phyloP scores from a whole-genome alignment of 2,888 invertebrate species.

The Drosophila mettleri region DNA sequence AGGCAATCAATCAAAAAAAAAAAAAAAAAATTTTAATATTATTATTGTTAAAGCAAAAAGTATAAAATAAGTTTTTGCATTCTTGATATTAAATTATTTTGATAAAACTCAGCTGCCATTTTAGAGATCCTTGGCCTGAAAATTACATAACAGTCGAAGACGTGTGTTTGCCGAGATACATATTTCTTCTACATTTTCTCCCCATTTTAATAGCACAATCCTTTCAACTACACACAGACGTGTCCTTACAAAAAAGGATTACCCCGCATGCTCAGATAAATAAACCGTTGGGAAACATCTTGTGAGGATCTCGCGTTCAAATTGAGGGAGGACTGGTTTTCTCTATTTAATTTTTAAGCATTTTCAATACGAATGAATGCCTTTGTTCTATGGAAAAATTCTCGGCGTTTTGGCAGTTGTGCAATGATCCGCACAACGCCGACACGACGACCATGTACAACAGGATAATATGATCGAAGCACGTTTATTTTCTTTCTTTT shows the following conservation, averaged over 20 bases:
- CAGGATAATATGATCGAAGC: slow-evolving; percentile 62
- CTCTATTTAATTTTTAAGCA: slow-evolving; percentile 41
- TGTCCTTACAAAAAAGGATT: slow-evolving; percentile 83
- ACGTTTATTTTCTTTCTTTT: slow-evolving; percentile 26
- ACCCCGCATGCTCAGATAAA: slow-evolving; percentile 75
- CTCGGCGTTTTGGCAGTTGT: slow-evolving; percentile 68
- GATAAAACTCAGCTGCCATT: slow-evolving; percentile 77
- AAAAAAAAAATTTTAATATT: slow-evolving; percentile 78
- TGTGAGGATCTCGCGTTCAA: slow-evolving; percentile 70
- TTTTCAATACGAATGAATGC: slow-evolving; percentile 64
- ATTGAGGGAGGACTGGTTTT: slow-evolving; percentile 77
- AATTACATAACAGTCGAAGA: slow-evolving; percentile 77
- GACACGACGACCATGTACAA: slow-evolving; percentile 57
- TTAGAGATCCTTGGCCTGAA: slow-evolving; percentile 40
- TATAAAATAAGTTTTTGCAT: slow-evolving; percentile 52
- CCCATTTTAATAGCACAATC: slow-evolving; percentile 57
- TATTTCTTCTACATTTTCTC: slow-evolving; percentile 74
- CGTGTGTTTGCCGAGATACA: slow-evolving; percentile 66
- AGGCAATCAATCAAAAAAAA: too few relatives aligned
- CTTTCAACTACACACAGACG: slow-evolving; percentile 71
- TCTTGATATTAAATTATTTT: slow-evolving; percentile 53
- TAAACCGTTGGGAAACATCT: slow-evolving; percentile 67
- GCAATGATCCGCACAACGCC: slow-evolving; percentile 76
- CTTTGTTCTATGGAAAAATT: slow-evolving; percentile 46
- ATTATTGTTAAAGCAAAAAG: slow-evolving; percentile 75